phyloP scores from a whole-genome alignment of 2,797 vertebrate genomes.

The Sebastes diaconus region DNA sequence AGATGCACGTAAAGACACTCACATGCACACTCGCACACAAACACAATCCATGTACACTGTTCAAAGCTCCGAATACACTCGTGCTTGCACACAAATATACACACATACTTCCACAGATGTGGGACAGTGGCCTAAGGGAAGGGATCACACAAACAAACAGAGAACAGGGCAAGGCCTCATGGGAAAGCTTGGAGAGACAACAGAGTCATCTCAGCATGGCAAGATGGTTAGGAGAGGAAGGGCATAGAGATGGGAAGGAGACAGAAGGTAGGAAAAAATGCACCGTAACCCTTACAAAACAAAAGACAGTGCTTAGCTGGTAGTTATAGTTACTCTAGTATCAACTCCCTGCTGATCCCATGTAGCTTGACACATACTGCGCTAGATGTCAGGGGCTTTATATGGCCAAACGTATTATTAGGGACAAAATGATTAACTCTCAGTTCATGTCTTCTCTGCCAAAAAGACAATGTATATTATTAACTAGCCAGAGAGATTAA shows the following conservation, averaged over 20 bases:
- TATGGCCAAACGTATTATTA: neutral
- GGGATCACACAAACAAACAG: constrained; percentile 78
- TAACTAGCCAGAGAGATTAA: neutral
- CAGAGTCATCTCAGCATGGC: constrained; percentile 70
- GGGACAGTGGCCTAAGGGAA: constrained; percentile 78
- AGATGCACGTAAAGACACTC: constrained; percentile 46
- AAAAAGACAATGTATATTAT: neutral
- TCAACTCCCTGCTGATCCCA: neutral
- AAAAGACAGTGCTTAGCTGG: neutral
- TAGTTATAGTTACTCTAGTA: neutral
- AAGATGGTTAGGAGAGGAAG: constrained; percentile 54
- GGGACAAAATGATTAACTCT: neutral
- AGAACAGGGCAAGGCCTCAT: constrained; percentile 77
- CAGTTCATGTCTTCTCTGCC: neutral
- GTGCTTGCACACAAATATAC: constrained; percentile 45
- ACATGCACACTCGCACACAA: constrained; percentile 31
- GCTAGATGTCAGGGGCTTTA: neutral
- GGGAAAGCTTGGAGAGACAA: constrained; percentile 73
- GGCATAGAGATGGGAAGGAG: constrained; percentile 46
- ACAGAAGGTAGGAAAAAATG: constrained; percentile 24
- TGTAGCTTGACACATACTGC: neutral
- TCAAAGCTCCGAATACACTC: constrained; percentile 44
- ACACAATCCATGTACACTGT: constrained; percentile 45
- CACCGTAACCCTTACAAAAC: constrained; percentile 37
- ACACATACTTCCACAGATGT: constrained; percentile 73